Percentiles rank a stretch among this genome's conserved stretches.
phyloP scores from a whole-genome alignment of 2,113 vertebrate genomes.

The Cynocephalus volans region DNA sequence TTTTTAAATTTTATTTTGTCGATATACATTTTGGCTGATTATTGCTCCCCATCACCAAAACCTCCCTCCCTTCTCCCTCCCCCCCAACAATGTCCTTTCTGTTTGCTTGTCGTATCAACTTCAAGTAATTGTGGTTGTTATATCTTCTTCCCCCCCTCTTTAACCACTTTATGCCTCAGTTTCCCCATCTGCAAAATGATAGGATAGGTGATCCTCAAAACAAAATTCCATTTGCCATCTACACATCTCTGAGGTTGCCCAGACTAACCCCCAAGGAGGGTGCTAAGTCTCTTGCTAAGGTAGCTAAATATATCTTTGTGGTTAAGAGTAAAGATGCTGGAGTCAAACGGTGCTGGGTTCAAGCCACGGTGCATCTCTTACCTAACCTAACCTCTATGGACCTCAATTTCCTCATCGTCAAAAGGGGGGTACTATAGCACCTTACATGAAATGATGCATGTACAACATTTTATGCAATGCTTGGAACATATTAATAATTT shows the following conservation, averaged over 20 bases:
- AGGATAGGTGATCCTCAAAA: background rate
- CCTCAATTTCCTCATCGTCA: background rate
- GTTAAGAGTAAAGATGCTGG: background rate
- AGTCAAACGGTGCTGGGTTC: background rate
- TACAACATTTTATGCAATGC: background rate
- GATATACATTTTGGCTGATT: too few relatives aligned
- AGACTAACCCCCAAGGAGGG: background rate
- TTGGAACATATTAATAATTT: background rate
- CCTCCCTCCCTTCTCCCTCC: too few relatives aligned
- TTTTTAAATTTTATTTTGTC: too few relatives aligned
- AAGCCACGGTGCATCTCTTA: background rate
- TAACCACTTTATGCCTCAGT: background rate
- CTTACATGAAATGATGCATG: background rate
- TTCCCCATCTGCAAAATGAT: slow-evolving; percentile 32
- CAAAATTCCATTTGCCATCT: background rate
- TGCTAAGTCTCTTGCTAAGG: background rate
- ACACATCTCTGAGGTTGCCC: background rate
- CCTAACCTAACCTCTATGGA: background rate
- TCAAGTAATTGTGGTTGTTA: too few relatives aligned
- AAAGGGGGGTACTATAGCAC: background rate
- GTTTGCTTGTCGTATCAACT: too few relatives aligned
- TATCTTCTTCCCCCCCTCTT: too few relatives aligned
- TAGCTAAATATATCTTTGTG: background rate
- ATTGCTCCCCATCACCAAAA: too few relatives aligned
- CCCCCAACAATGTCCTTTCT: too few relatives aligned